Conservation (phyloP, 2,113 vertebrate species). For the Lagopus leucura region DNA sequence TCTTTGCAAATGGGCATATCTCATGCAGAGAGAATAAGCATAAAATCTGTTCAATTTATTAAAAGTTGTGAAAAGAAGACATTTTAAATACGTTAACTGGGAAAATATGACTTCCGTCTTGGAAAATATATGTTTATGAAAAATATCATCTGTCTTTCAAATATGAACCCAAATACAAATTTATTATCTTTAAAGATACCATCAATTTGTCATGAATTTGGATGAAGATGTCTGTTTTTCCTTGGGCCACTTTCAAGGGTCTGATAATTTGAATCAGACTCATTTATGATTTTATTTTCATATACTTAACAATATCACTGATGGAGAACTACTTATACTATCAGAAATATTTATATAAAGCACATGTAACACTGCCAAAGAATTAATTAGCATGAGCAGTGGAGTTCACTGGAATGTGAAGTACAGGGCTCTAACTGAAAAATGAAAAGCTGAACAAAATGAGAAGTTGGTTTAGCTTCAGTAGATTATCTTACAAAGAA, state of each 20-base stretch:
- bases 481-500: conserved; percentile 1
- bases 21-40: neutral
- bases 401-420: conserved; percentile 57
- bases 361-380: conserved; percentile 24
- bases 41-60: neutral
- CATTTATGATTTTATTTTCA: conserved; percentile 35
- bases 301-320: neutral
- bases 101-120: neutral
- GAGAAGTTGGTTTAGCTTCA: conserved; percentile 15
- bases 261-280: neutral
- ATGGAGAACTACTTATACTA: conserved; percentile 22
- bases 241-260: neutral
- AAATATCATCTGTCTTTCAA: neutral
- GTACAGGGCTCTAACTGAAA: neutral
- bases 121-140: neutral
- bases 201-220: neutral
- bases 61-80: neutral
- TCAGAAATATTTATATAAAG: conserved; percentile 48
- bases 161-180: neutral
- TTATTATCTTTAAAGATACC: neutral
- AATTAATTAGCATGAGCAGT: conserved; percentile 35
- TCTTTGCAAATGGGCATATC: neutral
- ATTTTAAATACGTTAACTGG: neutral
- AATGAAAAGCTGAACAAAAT: conserved; percentile 34
- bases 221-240: neutral